Conservation (phyloP, 2,888 invertebrate genomes). For the Hipparchia sbordonii region DNA sequence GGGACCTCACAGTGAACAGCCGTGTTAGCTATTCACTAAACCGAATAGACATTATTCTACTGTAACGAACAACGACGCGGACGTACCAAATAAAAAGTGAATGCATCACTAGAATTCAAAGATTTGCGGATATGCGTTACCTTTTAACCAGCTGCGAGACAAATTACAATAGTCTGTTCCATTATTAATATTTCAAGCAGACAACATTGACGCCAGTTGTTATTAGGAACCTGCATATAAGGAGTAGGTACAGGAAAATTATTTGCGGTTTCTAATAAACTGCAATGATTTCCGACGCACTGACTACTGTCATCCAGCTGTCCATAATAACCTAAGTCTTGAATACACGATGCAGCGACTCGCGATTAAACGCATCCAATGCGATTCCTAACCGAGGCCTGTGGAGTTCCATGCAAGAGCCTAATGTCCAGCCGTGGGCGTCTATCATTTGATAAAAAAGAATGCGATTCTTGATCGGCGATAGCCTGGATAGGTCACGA, state of each 20-base stretch:
- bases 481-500: too few species aligned
- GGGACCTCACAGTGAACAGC: too few species aligned
- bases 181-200: slow-evolving; percentile 1
- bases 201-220: slow-evolving; percentile 13
- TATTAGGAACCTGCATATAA: neutral
- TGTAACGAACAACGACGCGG: neutral
- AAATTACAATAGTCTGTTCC: neutral
- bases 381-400: neutral
- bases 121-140: slow-evolving; percentile 3
- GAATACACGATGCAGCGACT: neutral
- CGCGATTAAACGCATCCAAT: neutral
- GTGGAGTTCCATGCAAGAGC: too few species aligned
- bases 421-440: too few species aligned
- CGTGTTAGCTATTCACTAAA: too few species aligned
- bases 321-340: neutral
- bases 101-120: neutral
- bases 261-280: slow-evolving; percentile 28
- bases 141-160: neutral
- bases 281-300: slow-evolving; percentile 41
- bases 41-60: too few species aligned
- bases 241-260: slow-evolving; percentile 47
- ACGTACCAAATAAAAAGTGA: neutral
- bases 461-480: too few species aligned
- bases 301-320: slow-evolving; percentile 24
- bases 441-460: too few species aligned